Evolutionary conservation across 2,888 invertebrate genomes (phyloP), one percentile per base, ranked within the genome.

Genomic region (Quadroppia sp.): DNA sequence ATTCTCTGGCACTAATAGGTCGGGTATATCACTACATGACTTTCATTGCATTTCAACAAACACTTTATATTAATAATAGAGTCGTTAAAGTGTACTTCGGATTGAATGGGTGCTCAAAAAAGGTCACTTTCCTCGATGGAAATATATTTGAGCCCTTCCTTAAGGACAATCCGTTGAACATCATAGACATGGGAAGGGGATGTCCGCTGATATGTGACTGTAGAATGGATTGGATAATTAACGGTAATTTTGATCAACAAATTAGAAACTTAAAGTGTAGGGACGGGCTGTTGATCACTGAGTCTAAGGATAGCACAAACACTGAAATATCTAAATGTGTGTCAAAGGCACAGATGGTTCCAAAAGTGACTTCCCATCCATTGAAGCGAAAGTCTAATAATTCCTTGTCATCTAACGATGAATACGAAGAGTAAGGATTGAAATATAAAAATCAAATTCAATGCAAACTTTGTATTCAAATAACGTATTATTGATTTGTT

Each of bases 121-220:
- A 56, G 0, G 17, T 74, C 20, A 70, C 28, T 15, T 25, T 32
- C 32, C 50, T 74, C 15, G 30, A 69, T n/a, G 20, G 70, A n/a
- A 56, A 28, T n/a, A 36, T 74, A 36, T 74, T 74, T 45, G 69
- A 53, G 30, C 74, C 74, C 9, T 74, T 74, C 69, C 50, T 74
- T 3, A 69, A 53, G 9, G 70, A 70, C 28, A 53, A 74, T 28
- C 2, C 4, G 3, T 28, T 23, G 11, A 74, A 74, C 20, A 32
- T 25, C 6, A 53, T 74, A 9, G 74, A 74, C 20, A 17, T 74
- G 13, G 74, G 74, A 1, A 25, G 74, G 2, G 32, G 53, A 23
- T 74, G 74, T 70, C 11, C 32, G 15, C 30, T 40, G n/a, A 13
- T 74, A n/a, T 74, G 74, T 32, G 74, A 70, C 40, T 70, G 70